Evolutionary conservation across 2,797 vertebrate species (phyloP).

Genomic region (Amphiprion clarkii): DNA sequence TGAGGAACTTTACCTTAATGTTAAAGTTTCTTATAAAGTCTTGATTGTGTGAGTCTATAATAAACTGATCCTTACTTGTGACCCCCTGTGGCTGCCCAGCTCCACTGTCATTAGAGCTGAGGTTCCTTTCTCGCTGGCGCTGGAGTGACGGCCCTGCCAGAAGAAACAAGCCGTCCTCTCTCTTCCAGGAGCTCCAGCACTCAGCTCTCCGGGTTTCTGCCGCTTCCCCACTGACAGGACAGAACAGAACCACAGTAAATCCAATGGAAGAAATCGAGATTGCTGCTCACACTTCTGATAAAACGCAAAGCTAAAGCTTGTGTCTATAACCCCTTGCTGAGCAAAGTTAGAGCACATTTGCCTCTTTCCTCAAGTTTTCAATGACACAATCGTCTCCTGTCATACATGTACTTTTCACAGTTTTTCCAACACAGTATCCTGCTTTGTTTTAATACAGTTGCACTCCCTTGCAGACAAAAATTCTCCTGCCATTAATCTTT

Average conservation of each 20-base stretch:
- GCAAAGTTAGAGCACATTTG: too few relatives aligned
- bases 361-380: background rate
- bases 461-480: background rate
- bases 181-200: slow-evolving; percentile 78
- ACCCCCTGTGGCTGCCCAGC: slow-evolving; percentile 86
- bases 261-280: background rate
- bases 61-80: slow-evolving; percentile 75
- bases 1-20: background rate
- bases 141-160: slow-evolving; percentile 87
- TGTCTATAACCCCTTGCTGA: background rate
- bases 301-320: background rate
- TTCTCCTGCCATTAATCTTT: background rate
- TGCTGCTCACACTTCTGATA: background rate
- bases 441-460: background rate
- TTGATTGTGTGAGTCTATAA: background rate
- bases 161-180: slow-evolving; percentile 88
- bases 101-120: slow-evolving; percentile 89
- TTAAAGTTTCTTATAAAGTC: too few relatives aligned
- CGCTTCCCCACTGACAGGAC: slow-evolving; percentile 83
- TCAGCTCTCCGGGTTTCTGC: slow-evolving; percentile 84
- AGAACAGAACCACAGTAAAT: slow-evolving; percentile 14
- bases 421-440: background rate
- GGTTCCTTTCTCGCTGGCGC: slow-evolving; percentile 86
- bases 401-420: background rate
- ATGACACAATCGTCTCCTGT: background rate